Percentiles rank a stretch among this genome's conserved stretches.
Evolutionary conservation across 2,888 invertebrate species (phyloP).

Genomic region (Cheilosia vernalis): DNA sequence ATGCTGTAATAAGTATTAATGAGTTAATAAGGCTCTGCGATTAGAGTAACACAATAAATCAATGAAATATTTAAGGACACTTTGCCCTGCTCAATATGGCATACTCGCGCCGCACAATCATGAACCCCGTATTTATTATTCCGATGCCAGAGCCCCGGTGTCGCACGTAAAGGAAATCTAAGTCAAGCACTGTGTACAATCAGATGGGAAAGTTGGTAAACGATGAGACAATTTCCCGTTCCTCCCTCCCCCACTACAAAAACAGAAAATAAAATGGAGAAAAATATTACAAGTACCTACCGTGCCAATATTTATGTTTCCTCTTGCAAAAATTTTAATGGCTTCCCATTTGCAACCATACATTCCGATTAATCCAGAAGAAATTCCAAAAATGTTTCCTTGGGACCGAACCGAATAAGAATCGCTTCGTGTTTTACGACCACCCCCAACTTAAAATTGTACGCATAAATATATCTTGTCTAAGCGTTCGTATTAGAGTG

Average conservation of each 20-base stretch:
- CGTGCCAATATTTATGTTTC: conserved; percentile 44
- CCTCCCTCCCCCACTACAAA: not conserved
- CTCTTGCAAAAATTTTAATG: conserved; percentile 14
- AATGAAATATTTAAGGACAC: conserved; percentile 37
- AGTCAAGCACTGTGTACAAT: conserved; percentile 9
- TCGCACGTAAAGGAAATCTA: conserved; percentile 2
- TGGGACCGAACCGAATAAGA: conserved; percentile 30
- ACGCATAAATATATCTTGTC: not conserved
- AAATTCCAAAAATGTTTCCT: conserved; percentile 27
- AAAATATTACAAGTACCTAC: conserved; percentile 11
- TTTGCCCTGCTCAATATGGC: not conserved
- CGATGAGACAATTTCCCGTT: conserved; percentile 37
- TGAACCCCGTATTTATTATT: not conserved
- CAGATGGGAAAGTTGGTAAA: conserved; percentile 36
- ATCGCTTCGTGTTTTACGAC: conserved; percentile 35
- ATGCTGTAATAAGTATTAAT: conserved; percentile 18
- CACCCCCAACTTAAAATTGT: conserved; percentile 17
- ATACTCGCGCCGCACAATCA: not conserved
- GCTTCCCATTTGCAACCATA: conserved; percentile 24
- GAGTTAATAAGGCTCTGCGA: conserved; percentile 13
- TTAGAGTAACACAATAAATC: conserved; percentile 19
- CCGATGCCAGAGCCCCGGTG: not conserved
- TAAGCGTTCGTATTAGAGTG: conserved; percentile 5
- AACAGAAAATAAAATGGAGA: not conserved
- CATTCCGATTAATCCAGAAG: conserved; percentile 40